phyloP scores from a whole-genome alignment of 2,113 vertebrate species.

The Edolisoma coerulescens region DNA sequence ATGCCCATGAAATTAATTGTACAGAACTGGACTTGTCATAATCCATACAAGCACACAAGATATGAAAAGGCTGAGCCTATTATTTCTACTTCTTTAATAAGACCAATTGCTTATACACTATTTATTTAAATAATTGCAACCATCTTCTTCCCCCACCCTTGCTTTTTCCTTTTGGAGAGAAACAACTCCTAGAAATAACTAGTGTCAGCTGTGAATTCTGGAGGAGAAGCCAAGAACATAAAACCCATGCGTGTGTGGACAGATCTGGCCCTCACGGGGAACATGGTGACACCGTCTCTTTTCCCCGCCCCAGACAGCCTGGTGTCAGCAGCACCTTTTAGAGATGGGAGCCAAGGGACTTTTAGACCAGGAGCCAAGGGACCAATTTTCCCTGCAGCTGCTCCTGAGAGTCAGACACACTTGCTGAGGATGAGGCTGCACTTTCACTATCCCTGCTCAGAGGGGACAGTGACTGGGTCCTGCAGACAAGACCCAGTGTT shows the following conservation, averaged over 20 bases:
- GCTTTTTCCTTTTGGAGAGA: conserved; percentile 29
- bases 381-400: not conserved
- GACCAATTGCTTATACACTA: not conserved
- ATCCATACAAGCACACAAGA: not conserved
- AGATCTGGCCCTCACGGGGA: not conserved
- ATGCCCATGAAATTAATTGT: not conserved
- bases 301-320: accelerated
- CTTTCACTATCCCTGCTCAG: not conserved
- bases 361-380: not conserved
- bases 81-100: conserved; percentile 16
- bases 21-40: not conserved
- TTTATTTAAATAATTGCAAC: conserved; percentile 52
- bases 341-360: not conserved
- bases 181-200: conserved; percentile 47
- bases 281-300: not conserved
- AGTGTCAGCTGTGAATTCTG: conserved; percentile 43
- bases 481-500: not conserved
- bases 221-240: conserved; percentile 25
- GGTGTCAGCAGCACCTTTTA: conserved; percentile 9
- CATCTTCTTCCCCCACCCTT: not conserved
- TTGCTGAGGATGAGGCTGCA: not conserved
- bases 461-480: not conserved
- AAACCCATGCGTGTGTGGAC: not conserved
- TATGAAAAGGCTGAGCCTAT: not conserved
- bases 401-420: not conserved